These are phyloP conservation scores for Esox lucius DNA, from an alignment of 2,797 vertebrate species.

Conservation along the genomic window DNA sequence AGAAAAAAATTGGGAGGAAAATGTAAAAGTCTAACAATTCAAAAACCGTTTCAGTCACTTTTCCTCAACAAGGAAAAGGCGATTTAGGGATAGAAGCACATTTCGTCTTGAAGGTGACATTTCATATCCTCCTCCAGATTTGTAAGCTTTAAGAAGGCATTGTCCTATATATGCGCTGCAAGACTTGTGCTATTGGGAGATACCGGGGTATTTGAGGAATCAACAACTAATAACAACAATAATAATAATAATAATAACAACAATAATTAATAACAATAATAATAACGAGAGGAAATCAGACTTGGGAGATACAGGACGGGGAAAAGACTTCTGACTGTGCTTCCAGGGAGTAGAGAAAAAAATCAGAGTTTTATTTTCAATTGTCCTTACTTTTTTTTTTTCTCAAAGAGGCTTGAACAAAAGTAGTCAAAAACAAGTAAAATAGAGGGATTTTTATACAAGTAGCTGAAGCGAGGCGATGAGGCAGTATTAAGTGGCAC, in stretches of 20 bases:
- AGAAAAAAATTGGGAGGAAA: not conserved
- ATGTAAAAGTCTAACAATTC: not conserved
- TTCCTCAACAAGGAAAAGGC: slow-evolving; percentile 21
- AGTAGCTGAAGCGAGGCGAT: slow-evolving; percentile 32
- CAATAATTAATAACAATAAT: slow-evolving; percentile 47
- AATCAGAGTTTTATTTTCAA: slow-evolving; percentile 39
- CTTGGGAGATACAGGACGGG: not conserved
- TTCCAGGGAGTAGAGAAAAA: slow-evolving; percentile 51
- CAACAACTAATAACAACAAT: slow-evolving; percentile 35
- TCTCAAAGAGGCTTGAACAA: slow-evolving; percentile 34
- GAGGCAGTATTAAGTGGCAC: not conserved
- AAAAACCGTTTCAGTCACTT: not conserved
- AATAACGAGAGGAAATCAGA: slow-evolving; percentile 18
- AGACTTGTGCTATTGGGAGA: slow-evolving; percentile 76
- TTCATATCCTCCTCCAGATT: not conserved
- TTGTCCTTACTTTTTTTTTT: slow-evolving; percentile 39
- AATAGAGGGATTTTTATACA: slow-evolving; percentile 18
- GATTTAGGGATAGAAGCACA: not conserved
- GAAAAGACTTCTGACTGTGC: slow-evolving; percentile 55
- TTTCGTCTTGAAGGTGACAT: not conserved
- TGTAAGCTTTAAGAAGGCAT: slow-evolving; percentile 60
- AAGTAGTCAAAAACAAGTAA: slow-evolving; percentile 5
- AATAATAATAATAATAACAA: slow-evolving; percentile 47
- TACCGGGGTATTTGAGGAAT: slow-evolving; percentile 64
- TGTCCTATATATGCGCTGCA: slow-evolving; percentile 60